A percentile compares a stretch with the other conserved stretches of the same genome.
Conservation (phyloP, 2,888 invertebrate species). For the Siphonodentalium dalli region DNA sequence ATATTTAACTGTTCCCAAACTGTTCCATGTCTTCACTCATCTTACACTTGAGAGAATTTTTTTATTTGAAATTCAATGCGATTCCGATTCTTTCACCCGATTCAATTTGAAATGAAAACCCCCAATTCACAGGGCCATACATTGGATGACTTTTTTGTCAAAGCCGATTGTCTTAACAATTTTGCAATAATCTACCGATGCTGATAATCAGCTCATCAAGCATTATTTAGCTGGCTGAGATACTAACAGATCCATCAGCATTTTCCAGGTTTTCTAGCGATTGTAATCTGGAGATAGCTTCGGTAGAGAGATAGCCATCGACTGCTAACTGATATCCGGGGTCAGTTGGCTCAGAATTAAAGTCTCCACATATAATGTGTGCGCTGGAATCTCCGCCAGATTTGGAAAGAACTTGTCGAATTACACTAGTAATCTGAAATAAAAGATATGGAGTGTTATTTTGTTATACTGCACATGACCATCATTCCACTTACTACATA, state of each 20-base stretch:
- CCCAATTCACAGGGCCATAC: too few relatives aligned
- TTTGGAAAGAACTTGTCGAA: constrained; percentile 53
- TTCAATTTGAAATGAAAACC: too few relatives aligned
- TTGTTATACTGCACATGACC: too few relatives aligned
- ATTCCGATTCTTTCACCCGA: too few relatives aligned
- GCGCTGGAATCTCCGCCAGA: constrained; percentile 50
- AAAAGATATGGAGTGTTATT: not conserved
- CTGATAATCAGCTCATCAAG: not conserved
- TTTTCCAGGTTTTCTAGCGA: constrained; percentile 41
- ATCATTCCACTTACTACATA: too few relatives aligned
- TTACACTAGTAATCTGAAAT: constrained; percentile 54
- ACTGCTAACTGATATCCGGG: constrained; percentile 57
- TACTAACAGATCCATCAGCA: constrained; percentile 49
- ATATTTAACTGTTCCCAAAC: too few relatives aligned
- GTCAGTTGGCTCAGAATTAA: constrained; percentile 53
- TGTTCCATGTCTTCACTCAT: too few relatives aligned
- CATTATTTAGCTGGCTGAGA: not conserved
- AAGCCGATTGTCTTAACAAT: not conserved
- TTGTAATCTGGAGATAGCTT: constrained; percentile 49
- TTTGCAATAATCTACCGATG: not conserved
- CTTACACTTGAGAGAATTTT: too few relatives aligned
- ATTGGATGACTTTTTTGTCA: too few relatives aligned
- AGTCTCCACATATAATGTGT: constrained; percentile 63
- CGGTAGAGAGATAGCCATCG: constrained; percentile 57
- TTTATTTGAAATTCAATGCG: too few relatives aligned